Evolutionary conservation across 2,797 vertebrate species (phyloP).

Genomic region (Molossus alvarezi): DNA sequence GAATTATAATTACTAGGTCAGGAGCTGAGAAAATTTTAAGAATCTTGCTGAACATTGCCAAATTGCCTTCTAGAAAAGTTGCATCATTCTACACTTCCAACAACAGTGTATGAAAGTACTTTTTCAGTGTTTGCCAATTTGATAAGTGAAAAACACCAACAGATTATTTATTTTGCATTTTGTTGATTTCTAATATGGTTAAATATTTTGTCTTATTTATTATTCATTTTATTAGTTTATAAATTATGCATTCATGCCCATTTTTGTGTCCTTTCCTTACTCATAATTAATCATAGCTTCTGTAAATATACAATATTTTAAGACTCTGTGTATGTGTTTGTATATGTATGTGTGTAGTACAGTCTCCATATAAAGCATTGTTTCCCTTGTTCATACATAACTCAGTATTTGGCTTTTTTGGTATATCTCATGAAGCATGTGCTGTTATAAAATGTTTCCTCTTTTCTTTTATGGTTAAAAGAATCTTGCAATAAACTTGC

Average conservation of each 20-base stretch:
- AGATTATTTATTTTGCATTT: slow-evolving; percentile 45
- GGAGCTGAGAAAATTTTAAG: not conserved
- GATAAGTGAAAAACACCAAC: not conserved
- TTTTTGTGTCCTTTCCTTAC: slow-evolving; percentile 32
- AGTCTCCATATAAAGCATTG: not conserved
- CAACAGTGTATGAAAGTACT: not conserved
- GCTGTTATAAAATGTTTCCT: slow-evolving; percentile 14
- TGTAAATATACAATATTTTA: not conserved
- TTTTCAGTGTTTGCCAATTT: slow-evolving; percentile 17
- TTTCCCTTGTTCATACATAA: slow-evolving; percentile 18
- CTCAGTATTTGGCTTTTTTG: not conserved
- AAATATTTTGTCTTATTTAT: slow-evolving; percentile 55
- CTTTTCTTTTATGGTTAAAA: slow-evolving; percentile 47
- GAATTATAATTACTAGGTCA: not conserved
- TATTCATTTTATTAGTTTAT: slow-evolving; percentile 46
- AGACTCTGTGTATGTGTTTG: not conserved
- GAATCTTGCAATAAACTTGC: slow-evolving; percentile 13
- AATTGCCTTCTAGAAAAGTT: not conserved
- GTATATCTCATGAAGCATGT: not conserved
- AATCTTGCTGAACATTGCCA: not conserved
- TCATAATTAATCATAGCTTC: not conserved
- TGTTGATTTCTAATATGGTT: slow-evolving; percentile 51
- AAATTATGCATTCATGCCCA: not conserved
- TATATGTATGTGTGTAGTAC: not conserved
- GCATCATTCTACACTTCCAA: not conserved